Percentiles rank a stretch among this genome's conserved stretches.
Conservation (phyloP, 1,140 invertebrate genomes). For the Drosophila parvula region DNA sequence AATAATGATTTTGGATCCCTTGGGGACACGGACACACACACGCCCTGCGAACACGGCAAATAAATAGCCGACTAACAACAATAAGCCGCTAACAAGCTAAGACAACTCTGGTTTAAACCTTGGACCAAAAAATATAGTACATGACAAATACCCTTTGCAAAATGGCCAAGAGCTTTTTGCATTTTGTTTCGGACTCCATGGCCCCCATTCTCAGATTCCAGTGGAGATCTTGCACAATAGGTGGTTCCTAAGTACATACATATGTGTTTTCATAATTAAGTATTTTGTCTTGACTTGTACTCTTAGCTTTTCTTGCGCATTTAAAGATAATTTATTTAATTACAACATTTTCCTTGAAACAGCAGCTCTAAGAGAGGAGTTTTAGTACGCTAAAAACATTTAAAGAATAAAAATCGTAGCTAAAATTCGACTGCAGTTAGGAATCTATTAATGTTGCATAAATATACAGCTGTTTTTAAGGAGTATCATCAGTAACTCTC, state of each 20-base stretch:
- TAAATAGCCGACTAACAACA: slow-evolving; percentile 24
- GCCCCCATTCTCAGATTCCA: slow-evolving; percentile 13
- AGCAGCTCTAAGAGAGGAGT: neutral
- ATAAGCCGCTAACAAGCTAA: slow-evolving; percentile 24
- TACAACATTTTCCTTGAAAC: too few species aligned
- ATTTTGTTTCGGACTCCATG: slow-evolving; percentile 19
- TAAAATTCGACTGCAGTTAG: too few species aligned
- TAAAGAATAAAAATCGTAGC: neutral
- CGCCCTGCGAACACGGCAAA: slow-evolving; percentile 30
- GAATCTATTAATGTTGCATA: neutral
- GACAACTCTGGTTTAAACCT: slow-evolving; percentile 58
- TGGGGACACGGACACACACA: slow-evolving; percentile 20
- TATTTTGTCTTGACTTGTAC: slow-evolving; percentile 8
- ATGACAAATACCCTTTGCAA: slow-evolving; percentile 19
- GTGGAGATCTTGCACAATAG: slow-evolving; percentile 8
- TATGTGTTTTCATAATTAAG: neutral
- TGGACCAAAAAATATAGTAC: slow-evolving; percentile 35
- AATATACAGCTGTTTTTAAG: too few species aligned
- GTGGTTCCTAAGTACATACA: neutral
- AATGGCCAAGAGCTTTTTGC: slow-evolving; percentile 9
- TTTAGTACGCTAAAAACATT: neutral
- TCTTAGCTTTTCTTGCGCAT: neutral
- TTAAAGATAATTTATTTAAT: slow-evolving; percentile 2
- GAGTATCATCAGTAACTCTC: too few species aligned
- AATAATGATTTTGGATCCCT: slow-evolving; percentile 35